Conservation (phyloP, 2,113 vertebrate genomes). For the Sylvilagus bachmani region DNA sequence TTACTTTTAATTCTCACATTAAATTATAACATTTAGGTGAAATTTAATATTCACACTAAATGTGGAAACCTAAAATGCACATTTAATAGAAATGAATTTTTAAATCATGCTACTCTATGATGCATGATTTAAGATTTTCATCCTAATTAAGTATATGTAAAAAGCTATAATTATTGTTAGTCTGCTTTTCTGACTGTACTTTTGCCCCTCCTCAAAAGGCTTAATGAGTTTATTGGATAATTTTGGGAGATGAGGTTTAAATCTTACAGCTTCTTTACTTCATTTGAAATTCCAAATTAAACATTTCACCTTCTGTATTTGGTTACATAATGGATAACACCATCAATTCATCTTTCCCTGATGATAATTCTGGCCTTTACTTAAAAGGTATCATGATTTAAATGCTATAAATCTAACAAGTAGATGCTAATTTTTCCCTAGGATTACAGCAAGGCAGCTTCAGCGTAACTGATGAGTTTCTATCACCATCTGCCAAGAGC, state of each 20-base stretch:
- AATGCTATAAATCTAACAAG: conserved; percentile 64
- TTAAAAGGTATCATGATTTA: conserved; percentile 73
- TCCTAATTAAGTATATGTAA: conserved; percentile 63
- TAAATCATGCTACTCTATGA: conserved; percentile 67
- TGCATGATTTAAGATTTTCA: conserved; percentile 73
- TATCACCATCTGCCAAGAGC: conserved; percentile 63
- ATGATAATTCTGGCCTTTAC: conserved; percentile 76
- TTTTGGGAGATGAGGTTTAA: conserved; percentile 63
- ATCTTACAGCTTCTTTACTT: conserved; percentile 64
- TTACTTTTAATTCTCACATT: conserved; percentile 51
- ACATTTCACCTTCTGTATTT: conserved; percentile 55
- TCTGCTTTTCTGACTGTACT: conserved; percentile 68
- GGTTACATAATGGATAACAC: conserved; percentile 60
- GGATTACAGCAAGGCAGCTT: conserved; percentile 54
- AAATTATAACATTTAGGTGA: conserved; percentile 73
- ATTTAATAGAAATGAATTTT: conserved; percentile 73
- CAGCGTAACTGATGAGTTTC: conserved; percentile 65
- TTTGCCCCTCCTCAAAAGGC: conserved; percentile 56
- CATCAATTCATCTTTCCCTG: conserved; percentile 66
- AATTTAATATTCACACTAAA: conserved; percentile 52
- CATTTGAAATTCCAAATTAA: conserved; percentile 71
- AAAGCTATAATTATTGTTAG: conserved; percentile 66
- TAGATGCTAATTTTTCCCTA: conserved; percentile 22
- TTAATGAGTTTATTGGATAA: conserved; percentile 80
- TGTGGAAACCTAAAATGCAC: conserved; percentile 48